Base-by-base conservation (phyloP, 1,140 invertebrate genomes). In the Drosophila orena region DNA sequence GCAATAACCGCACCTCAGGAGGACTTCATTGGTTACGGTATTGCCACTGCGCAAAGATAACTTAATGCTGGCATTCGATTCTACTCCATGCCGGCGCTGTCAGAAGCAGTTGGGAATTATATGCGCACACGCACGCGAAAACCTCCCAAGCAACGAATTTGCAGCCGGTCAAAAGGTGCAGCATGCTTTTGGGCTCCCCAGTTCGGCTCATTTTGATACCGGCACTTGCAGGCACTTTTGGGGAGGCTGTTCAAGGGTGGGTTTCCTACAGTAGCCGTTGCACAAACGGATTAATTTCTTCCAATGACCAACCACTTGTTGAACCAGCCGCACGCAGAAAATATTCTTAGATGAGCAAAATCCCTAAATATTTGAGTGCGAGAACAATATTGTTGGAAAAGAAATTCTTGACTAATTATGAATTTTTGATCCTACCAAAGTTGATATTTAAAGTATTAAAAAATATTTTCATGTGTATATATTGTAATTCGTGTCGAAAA, bases 41-140 rank as follows among this genome's bases (percentile, higher is more conserved):
- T 64, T 84, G 84, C 84, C 84, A 79, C 84, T 84, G 84, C 84
- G 66, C 84, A 88, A 89, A 95, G 95, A 94, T 95, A 91, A 92
- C 73, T 3, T 0, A 0, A 0, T 2, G 4, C 5, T 44, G 34
- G 3, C 30, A 35, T 42, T 7, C 2, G 14, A 22, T 11, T 12
- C 0, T 57, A 59, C 58, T 73, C 54, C 58, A 88, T 79, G 43
- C 44, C 7, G 15, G n/a, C 24, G 1, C 20, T 11, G 37, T 22
- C 1, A 58, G 27, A 81, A 90, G 37, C 66, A 42, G 53, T 90
- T 90, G 85, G 11, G 85, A 90, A 90, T 90, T 71, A 4, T 81
- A 90, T 73, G 60, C n/a, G 22, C 40, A 35, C 20, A 17, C 46
- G 37, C 42, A 44, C 11, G 40, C 20, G 22, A 58, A 79, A 75